Evolutionary conservation across 2,888 invertebrate species (phyloP), one percentile per base, ranked within the genome.

Genomic region (Galerucella nymphaeae): DNA sequence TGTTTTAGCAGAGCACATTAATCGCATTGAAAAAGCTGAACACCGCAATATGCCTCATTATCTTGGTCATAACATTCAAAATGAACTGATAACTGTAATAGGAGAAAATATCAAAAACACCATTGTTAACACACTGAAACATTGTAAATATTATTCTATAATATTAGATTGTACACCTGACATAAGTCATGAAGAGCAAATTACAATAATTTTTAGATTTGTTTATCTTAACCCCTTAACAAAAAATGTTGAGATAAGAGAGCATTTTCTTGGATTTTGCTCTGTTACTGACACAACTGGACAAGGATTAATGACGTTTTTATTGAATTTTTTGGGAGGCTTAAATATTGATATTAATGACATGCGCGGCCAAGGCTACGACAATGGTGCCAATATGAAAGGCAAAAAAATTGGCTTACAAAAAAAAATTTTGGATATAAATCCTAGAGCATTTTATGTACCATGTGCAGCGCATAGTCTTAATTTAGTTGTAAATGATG

Each of bases 381-480:
- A 63, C 20, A 63, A 63, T 63, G 45, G 63, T 16, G 13, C 63
- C 23, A 63, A 63, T 20, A 63, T 63, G 45, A 10, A 23, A 10
- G 63, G 45, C 11, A 45, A 63, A 63, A 14, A 63, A 16, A 18
- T 16, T 66, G 79, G 78, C 10, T 59, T 80, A 4, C n/a, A 79
- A 75, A 76, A 75, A 66, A 76, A 70, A 77, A 75, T 79, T 65
- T 59, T 78, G 63, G 74, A 76, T 45, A n/a, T 76, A 18, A 79
- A 80, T 74, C 72, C 76, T 11, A 66, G 77, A 13, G 81, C 80
- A 63, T 78, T 80, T 66, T 82, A 69, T 72, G 77, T 81, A 38
- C 81, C 82, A 20, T 82, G 82, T 68, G 70, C 76, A 61, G 70
- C 71, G 0, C 82, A 81, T 70, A 74, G 74, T 53, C 72, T 82